Conservation (phyloP, 1,140 invertebrate species). For the Aleiodes sp. region DNA sequence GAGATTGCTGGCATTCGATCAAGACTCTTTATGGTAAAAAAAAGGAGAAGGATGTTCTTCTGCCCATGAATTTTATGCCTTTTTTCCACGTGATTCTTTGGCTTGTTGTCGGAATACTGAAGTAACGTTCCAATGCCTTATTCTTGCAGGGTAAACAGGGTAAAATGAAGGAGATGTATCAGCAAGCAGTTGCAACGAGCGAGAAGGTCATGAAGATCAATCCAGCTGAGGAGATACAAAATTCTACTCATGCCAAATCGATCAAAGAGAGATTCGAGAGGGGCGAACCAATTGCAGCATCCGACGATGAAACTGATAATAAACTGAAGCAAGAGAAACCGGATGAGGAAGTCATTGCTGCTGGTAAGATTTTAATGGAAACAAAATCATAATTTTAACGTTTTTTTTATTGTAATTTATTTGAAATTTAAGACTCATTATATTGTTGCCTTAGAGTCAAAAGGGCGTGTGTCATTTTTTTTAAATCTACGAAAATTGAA, state of each 20-base stretch:
- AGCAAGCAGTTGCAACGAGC: slow-evolving; percentile 86
- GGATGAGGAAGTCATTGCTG: slow-evolving; percentile 83
- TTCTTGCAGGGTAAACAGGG: slow-evolving; percentile 81
- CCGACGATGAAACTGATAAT: slow-evolving; percentile 69
- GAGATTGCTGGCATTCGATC: slow-evolving; percentile 87
- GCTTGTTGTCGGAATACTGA: neutral
- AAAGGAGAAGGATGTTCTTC: no score
- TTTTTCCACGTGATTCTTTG: neutral
- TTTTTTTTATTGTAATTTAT: no score
- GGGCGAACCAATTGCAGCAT: slow-evolving; percentile 72
- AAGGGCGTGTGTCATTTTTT: no score
- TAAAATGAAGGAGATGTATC: slow-evolving; percentile 91
- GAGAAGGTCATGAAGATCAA: slow-evolving; percentile 70
- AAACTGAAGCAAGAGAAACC: slow-evolving; percentile 71
- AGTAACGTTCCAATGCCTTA: neutral
- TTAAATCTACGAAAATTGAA: no score
- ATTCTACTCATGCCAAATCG: slow-evolving; percentile 73
- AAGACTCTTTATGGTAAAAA: slow-evolving; percentile 80
- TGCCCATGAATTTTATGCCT: neutral
- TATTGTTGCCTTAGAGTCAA: no score
- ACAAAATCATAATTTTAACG: no score
- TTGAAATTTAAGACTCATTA: no score
- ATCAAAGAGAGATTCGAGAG: slow-evolving; percentile 87
- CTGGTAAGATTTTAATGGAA: slow-evolving; percentile 68
- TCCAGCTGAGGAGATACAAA: slow-evolving; percentile 71